phyloP scores from a whole-genome alignment of 1,140 invertebrate genomes.

The Trypoxylus dichotomus region DNA sequence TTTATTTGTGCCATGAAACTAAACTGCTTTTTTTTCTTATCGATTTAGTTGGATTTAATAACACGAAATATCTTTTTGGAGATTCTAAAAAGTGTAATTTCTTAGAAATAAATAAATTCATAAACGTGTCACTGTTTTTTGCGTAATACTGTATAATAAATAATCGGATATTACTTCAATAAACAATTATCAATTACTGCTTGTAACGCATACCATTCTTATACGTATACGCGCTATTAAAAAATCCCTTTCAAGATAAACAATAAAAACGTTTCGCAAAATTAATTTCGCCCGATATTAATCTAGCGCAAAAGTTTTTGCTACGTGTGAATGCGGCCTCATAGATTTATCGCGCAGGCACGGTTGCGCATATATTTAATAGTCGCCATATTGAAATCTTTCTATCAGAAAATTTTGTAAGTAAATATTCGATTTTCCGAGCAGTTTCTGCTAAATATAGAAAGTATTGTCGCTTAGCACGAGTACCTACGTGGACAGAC shows the following conservation, averaged over 20 bases:
- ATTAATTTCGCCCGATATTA: background rate
- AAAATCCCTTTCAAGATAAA: background rate
- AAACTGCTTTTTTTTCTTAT: too few relatives aligned
- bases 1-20: too few relatives aligned
- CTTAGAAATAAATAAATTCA: too few relatives aligned
- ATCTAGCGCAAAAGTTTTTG: slow-evolving; percentile 1
- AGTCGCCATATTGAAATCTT: slow-evolving; percentile 45
- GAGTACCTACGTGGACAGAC: slow-evolving; percentile 9
- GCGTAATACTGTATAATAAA: background rate
- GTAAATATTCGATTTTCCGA: slow-evolving; percentile 38
- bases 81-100: too few relatives aligned
- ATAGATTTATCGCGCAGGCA: slow-evolving; percentile 33
- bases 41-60: too few relatives aligned
- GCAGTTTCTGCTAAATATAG: slow-evolving; percentile 19
- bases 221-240: background rate
- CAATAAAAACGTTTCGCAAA: background rate
- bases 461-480: slow-evolving; percentile 17
- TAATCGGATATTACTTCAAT: background rate
- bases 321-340: slow-evolving; percentile 23
- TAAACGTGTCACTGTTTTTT: background rate
- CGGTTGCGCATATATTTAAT: slow-evolving; percentile 26
- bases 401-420: slow-evolving; percentile 42
- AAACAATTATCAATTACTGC: too few relatives aligned
- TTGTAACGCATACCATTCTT: background rate
- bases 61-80: too few relatives aligned